A percentile compares a stretch with the other conserved stretches of the same genome.
Evolutionary conservation across 2,113 vertebrate species (phyloP).

Genomic region (Myotis davidii): DNA sequence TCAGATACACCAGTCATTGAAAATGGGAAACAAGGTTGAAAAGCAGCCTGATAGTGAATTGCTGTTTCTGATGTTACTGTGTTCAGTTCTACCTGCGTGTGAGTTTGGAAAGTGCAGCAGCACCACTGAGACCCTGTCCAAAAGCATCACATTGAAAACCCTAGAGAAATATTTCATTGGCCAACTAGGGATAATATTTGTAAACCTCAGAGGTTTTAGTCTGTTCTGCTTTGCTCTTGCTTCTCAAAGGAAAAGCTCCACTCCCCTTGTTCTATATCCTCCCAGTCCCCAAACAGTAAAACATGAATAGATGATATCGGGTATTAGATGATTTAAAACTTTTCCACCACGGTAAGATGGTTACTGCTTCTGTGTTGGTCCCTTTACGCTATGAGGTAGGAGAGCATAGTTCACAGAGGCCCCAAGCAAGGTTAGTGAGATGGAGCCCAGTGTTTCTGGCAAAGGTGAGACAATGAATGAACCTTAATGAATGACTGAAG

Average conservation of each 20-base stretch:
- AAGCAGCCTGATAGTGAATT: background rate
- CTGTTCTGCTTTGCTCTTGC: background rate
- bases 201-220: background rate
- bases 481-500: background rate
- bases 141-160: background rate
- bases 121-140: background rate
- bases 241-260: background rate
- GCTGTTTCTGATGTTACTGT: background rate
- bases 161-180: background rate
- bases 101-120: background rate
- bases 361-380: background rate
- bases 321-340: background rate
- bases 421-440: fast-evolving
- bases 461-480: background rate
- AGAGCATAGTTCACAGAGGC: background rate
- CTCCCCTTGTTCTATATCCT: too few relatives aligned
- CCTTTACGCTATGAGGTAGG: background rate
- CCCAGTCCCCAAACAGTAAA: background rate
- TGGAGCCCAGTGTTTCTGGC: background rate
- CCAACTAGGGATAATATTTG: background rate
- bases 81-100: background rate
- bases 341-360: background rate
- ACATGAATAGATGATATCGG: background rate
- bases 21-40: background rate
- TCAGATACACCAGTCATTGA: background rate